Evolutionary conservation across 2,888 invertebrate species (phyloP).

Genomic region (Cephus rjabovi): DNA sequence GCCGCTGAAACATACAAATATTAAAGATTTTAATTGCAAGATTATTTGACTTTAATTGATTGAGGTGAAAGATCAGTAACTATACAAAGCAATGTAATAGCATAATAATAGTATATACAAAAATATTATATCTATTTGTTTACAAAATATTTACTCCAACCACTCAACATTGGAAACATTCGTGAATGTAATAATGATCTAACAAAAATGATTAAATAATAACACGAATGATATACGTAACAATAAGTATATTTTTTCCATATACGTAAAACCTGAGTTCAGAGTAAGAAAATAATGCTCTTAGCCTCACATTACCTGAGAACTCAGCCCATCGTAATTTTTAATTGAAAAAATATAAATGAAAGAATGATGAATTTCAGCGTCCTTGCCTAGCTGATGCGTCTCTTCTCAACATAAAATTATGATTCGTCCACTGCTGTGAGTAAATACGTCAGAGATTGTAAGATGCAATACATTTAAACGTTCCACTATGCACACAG

Average conservation of each 20-base stretch:
- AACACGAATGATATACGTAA: background rate
- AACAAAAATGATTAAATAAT: background rate
- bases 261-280: background rate
- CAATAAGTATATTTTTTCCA: background rate
- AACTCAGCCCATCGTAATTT: background rate
- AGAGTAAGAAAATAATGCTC: background rate
- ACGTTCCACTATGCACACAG: background rate
- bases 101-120: background rate
- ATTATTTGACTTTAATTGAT: background rate
- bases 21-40: background rate
- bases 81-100: background rate
- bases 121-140: background rate
- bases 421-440: background rate
- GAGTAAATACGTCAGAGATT: background rate
- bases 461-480: background rate
- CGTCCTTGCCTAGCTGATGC: background rate
- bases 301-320: background rate
- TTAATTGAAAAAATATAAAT: background rate
- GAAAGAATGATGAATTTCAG: background rate
- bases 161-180: background rate
- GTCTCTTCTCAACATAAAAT: background rate
- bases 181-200: background rate
- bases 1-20: conserved; percentile 6
- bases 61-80: background rate
- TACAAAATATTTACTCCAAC: background rate